phyloP scores from a whole-genome alignment of 2,797 vertebrate genomes.

The Chaenodraco wilsoni region DNA sequence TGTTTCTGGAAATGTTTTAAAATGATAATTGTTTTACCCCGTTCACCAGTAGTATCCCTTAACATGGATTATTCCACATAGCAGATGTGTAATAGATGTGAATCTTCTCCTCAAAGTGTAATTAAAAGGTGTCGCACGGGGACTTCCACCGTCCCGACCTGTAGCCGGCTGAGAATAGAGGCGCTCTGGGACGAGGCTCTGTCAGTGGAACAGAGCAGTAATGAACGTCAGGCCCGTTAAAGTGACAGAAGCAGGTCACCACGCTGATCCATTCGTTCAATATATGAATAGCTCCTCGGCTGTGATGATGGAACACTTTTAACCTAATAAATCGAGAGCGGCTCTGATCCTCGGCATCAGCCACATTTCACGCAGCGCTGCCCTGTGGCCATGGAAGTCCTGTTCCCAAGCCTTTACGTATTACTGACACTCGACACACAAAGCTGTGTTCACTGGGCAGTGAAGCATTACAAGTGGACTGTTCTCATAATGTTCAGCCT shows the following conservation, averaged over 20 bases:
- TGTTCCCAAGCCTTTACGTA: slow-evolving; percentile 65
- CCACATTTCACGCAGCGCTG: slow-evolving; percentile 67
- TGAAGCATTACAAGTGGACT: slow-evolving; percentile 67
- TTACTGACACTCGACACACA: slow-evolving; percentile 61
- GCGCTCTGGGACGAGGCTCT: slow-evolving; percentile 61
- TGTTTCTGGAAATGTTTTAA: no score
- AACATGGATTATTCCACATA: slow-evolving; percentile 6
- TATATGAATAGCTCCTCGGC: slow-evolving; percentile 81
- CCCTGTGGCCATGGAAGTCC: slow-evolving; percentile 53
- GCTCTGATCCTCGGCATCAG: slow-evolving; percentile 69
- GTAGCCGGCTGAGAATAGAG: slow-evolving; percentile 65
- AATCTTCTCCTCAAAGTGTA: slow-evolving; percentile 52
- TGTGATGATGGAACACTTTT: slow-evolving; percentile 79
- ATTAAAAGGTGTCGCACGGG: slow-evolving; percentile 67
- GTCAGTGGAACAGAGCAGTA: slow-evolving; percentile 70
- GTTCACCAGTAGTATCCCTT: no score
- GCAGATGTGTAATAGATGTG: slow-evolving; percentile 54
- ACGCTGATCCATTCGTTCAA: slow-evolving; percentile 83
- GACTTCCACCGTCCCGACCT: slow-evolving; percentile 64
- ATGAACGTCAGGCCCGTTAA: slow-evolving; percentile 82
- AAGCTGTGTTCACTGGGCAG: slow-evolving; percentile 59
- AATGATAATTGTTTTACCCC: no score
- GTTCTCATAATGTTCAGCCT: slow-evolving; percentile 72
- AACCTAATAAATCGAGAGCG: slow-evolving; percentile 81
- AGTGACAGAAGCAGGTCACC: slow-evolving; percentile 84